A percentile compares a stretch with the other conserved stretches of the same genome.
These are phyloP conservation scores for Ips typographus DNA, from an alignment of 1,140 invertebrate genomes.

Conservation along the genomic window DNA sequence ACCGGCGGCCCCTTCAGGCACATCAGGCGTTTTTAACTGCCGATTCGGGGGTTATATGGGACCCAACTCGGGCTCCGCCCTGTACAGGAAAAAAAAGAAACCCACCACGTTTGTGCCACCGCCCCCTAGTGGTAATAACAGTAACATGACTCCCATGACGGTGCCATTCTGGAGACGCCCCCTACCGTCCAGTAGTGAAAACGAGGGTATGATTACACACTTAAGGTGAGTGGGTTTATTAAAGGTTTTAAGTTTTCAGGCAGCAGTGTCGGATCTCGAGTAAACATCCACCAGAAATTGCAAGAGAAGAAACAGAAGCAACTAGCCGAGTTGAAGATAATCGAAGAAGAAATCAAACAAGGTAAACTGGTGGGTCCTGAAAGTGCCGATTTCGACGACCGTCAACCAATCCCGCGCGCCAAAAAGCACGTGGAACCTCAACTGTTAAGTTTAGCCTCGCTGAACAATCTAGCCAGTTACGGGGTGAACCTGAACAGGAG, in stretches of 20 bases:
- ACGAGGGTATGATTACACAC: constrained; percentile 58
- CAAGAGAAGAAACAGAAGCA: constrained; percentile 89
- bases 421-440: constrained; percentile 60
- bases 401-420: constrained; percentile 60
- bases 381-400: constrained; percentile 53
- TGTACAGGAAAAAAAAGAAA: constrained; percentile 83
- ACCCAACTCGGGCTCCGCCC: constrained; percentile 46
- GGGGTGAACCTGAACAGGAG: constrained; percentile 50
- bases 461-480: constrained; percentile 50
- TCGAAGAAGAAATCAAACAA: constrained; percentile 85
- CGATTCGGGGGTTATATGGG: constrained; percentile 68
- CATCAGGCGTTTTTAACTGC: constrained; percentile 87
- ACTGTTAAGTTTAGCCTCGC: constrained; percentile 48
- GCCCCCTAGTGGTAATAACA: constrained; percentile 63
- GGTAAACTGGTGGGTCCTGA: constrained; percentile 56
- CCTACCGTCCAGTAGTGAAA: constrained; percentile 67
- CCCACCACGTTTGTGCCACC: constrained; percentile 83
- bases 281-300: constrained; percentile 84
- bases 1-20: constrained; percentile 37
- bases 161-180: constrained; percentile 81
- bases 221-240: not conserved
- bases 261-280: constrained; percentile 68
- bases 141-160: constrained; percentile 49
- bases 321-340: constrained; percentile 73
- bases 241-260: constrained; percentile 14